Base-by-base conservation (phyloP, 2,888 invertebrate genomes). In the Pammene fasciana region DNA sequence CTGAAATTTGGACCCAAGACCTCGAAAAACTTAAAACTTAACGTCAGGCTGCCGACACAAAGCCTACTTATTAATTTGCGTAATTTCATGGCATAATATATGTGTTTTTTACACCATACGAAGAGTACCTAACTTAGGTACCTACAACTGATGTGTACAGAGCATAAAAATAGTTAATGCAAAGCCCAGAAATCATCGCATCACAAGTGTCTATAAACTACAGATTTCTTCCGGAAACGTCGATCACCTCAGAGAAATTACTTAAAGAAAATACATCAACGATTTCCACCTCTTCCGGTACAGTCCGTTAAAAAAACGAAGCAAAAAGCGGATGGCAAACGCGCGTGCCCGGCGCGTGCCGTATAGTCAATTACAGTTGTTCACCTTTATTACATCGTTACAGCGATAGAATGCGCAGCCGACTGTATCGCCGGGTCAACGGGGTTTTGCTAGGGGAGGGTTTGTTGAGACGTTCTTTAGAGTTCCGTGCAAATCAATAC, bases 351-450 rank as follows among this genome's bases (percentile, higher is more conserved):
- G 36, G 14, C 55, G 55, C 55, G 55, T 55, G 55, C 34, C 85
- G 73, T 75, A 76, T 72, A 75, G 79, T 86, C 89, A 88, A 91
- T 92, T 90, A 90, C 87, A 87, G 85, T 85, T 87, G 84, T 86
- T 87, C 84, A 85, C 84, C 88, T 89, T 86, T 89, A 88, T 88
- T 87, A 86, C 87, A 83, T 89, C 89, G 90, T 90, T 90, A 90
- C 85, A 85, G 77, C 82, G 85, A 85, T 87, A 84, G 86, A 85
- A 85, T 84, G 84, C 74, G 83, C 90, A 86, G 75, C 86, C 82
- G 76, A 86, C 83, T 87, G 90, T 84, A 86, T 88, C 90, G 86
- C 86, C 87, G 70, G 70, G 70, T 70, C 70, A 70, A 50, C 64
- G 68, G 64, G 68, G 60, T 67, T 61, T 59, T 45, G 57, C 52